Percentiles rank a stretch among this genome's conserved stretches.
These are phyloP conservation scores for Uria lomvia DNA, from an alignment of 2,113 vertebrate genomes.

Conservation along the genomic window DNA sequence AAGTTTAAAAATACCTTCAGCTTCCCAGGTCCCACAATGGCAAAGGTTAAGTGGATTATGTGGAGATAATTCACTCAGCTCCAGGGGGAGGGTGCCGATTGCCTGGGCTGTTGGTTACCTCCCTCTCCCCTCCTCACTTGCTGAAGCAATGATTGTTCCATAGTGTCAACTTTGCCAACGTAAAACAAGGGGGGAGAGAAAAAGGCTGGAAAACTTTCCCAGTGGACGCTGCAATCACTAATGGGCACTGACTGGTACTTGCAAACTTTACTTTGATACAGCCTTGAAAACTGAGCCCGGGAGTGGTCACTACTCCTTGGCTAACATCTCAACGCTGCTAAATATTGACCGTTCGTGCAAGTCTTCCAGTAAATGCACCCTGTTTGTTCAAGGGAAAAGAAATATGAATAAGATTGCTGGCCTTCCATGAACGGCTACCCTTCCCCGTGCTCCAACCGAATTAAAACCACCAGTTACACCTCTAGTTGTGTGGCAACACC, in stretches of 20 bases:
- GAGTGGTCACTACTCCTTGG: background rate
- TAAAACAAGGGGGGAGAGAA: background rate
- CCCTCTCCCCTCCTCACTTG: slow-evolving; percentile 42
- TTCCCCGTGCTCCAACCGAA: slow-evolving; percentile 26
- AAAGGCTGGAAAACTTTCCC: slow-evolving; percentile 15
- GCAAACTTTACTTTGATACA: background rate
- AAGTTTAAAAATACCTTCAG: slow-evolving; percentile 74
- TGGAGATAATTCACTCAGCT: slow-evolving; percentile 77
- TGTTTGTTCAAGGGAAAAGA: background rate
- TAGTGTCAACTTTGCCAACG: slow-evolving; percentile 24
- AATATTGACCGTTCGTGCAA: background rate
- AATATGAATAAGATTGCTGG: background rate
- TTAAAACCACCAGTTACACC: slow-evolving; percentile 76
- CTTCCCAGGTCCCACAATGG: slow-evolving; percentile 67
- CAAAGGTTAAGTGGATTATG: slow-evolving; percentile 84
- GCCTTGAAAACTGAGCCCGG: background rate
- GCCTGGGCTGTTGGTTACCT: slow-evolving; percentile 41
- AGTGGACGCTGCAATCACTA: background rate
- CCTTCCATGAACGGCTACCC: slow-evolving; percentile 6
- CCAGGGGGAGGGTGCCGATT: slow-evolving; percentile 63
- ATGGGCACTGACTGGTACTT: background rate
- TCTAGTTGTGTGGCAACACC: slow-evolving; percentile 85
- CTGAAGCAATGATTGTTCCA: background rate
- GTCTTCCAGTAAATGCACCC: background rate
- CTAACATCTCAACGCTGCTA: background rate